phyloP scores from a whole-genome alignment of 2,797 vertebrate genomes.

The Rhabdophis nuchalis region DNA sequence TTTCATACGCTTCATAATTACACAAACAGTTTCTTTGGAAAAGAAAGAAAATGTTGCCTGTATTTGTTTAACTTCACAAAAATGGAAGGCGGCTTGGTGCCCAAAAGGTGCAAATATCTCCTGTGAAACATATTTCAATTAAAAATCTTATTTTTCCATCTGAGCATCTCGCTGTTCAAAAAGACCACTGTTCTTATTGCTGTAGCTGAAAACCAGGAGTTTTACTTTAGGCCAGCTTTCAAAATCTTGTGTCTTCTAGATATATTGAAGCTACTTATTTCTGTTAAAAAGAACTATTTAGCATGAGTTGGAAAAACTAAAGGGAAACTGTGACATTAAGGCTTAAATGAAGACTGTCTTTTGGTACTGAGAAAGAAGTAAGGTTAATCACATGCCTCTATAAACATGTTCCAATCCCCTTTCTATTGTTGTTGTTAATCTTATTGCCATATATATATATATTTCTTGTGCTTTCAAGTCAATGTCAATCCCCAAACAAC shows the following conservation, averaged over 20 bases:
- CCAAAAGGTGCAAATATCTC: background rate
- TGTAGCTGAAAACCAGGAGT: background rate
- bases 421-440: background rate
- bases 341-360: background rate
- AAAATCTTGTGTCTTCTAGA: background rate
- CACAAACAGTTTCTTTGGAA: conserved; percentile 9
- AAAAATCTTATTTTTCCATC: background rate
- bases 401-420: background rate
- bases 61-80: conserved; percentile 9
- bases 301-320: background rate
- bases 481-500: background rate
- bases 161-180: background rate
- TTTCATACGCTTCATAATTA: conserved; percentile 8
- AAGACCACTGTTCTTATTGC: background rate
- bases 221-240: background rate
- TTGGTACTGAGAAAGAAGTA: background rate
- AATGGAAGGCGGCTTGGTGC: conserved; percentile 9
- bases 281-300: background rate
- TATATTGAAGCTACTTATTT: background rate
- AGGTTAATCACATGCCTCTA: background rate
- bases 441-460: background rate
- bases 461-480: background rate
- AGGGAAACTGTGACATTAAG: background rate
- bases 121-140: conserved; percentile 21
- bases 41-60: conserved; percentile 14